Conservation (phyloP, 2,888 invertebrate species). For the Hyles lineata region DNA sequence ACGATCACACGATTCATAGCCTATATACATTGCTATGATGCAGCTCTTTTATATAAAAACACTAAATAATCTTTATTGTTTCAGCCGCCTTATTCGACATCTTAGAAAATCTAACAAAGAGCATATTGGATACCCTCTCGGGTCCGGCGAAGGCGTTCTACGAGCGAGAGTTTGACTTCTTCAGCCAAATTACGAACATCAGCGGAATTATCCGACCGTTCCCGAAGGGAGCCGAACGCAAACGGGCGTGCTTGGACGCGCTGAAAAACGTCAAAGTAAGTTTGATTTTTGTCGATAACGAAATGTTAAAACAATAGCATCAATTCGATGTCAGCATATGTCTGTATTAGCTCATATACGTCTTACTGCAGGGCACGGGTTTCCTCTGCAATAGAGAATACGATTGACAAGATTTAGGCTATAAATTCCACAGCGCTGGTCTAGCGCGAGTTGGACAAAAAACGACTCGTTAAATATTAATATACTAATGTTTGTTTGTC, state of each 20-base stretch:
- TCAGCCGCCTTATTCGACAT: constrained; percentile 89
- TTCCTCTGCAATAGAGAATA: too few species aligned
- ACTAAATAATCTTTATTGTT: constrained; percentile 40
- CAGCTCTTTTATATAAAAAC: too few species aligned
- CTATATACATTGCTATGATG: background rate
- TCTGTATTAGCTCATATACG: too few species aligned
- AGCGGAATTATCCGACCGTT: constrained; percentile 97
- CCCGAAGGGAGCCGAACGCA: constrained; percentile 96
- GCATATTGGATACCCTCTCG: constrained; percentile 93
- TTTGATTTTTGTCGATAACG: background rate
- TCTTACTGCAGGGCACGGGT: too few species aligned
- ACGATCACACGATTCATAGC: too few species aligned
- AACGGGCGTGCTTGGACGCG: constrained; percentile 96
- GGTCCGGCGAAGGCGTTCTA: constrained; percentile 98
- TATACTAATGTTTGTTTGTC: constrained; percentile 30
- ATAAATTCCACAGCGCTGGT: too few species aligned
- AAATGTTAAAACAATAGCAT: too few species aligned
- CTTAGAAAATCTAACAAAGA: constrained; percentile 89
- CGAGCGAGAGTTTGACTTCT: constrained; percentile 98
- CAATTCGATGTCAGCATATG: too few species aligned
- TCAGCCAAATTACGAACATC: constrained; percentile 97
- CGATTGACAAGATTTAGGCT: too few species aligned
- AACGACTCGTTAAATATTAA: too few species aligned
- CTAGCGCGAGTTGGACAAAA: too few species aligned
- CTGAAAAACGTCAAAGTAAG: constrained; percentile 91